phyloP scores from a whole-genome alignment of 2,113 vertebrate species.

The Lampris megalopsis region DNA sequence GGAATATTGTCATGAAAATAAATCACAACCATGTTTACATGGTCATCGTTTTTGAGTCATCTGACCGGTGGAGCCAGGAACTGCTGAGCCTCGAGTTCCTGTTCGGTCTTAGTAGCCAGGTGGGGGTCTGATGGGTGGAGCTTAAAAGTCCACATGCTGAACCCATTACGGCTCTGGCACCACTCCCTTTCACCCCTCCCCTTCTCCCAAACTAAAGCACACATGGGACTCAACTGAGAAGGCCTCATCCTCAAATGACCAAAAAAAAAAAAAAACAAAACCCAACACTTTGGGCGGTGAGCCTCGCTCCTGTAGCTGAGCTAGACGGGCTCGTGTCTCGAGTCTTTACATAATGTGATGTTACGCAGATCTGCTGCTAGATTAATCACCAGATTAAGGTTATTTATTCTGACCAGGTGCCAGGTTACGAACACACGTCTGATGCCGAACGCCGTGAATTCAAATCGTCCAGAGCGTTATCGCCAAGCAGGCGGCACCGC shows the following conservation, averaged over 20 bases:
- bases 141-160: slow-evolving; percentile 73
- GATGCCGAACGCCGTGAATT: slow-evolving; percentile 3
- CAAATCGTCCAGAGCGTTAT: slow-evolving; percentile 8
- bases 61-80: slow-evolving; percentile 67
- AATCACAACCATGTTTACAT: slow-evolving; percentile 8
- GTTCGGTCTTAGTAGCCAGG: slow-evolving; percentile 55
- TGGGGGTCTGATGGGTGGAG: slow-evolving; percentile 64
- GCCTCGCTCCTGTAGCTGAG: slow-evolving; percentile 42
- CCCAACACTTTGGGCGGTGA: slow-evolving; percentile 47
- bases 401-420: slow-evolving; percentile 2
- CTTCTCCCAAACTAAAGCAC: slow-evolving; percentile 65
- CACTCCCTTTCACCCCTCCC: slow-evolving; percentile 59
- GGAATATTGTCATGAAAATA: slow-evolving; percentile 10
- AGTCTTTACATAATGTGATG: slow-evolving; percentile 29
- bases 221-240: slow-evolving; percentile 65
- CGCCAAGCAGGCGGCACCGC: neutral
- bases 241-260: slow-evolving; percentile 63
- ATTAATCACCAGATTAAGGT: slow-evolving; percentile 14
- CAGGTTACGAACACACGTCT: slow-evolving; percentile 3
- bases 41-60: slow-evolving; percentile 41
- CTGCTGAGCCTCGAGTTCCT: slow-evolving; percentile 77
- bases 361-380: slow-evolving; percentile 29
- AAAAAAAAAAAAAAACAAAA: slow-evolving; percentile 39
- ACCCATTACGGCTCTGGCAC: slow-evolving; percentile 80
- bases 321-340: slow-evolving; percentile 24